Conservation (phyloP, 2,797 vertebrate genomes). For the Peromyscus aztecus region DNA sequence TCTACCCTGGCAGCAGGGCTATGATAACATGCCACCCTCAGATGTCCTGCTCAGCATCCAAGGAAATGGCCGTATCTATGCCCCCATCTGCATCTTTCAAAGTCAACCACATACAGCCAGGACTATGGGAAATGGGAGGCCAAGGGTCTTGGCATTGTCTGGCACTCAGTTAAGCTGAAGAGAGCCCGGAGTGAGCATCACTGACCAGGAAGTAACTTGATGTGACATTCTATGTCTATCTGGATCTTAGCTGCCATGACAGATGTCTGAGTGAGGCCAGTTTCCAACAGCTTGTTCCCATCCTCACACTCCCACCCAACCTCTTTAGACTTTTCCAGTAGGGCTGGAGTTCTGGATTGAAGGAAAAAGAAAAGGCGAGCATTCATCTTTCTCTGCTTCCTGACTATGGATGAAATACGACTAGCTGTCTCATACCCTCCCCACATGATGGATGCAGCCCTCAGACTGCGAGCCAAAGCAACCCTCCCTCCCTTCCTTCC, state of each 20-base stretch:
- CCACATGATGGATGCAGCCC: not conserved
- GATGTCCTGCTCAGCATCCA: not conserved
- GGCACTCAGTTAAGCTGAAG: not conserved
- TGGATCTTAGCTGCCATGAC: not conserved
- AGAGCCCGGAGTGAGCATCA: not conserved
- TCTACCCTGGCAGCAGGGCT: fast-evolving
- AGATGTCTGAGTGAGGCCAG: not conserved
- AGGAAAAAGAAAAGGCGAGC: not conserved
- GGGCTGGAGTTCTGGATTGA: not conserved
- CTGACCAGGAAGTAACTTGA: not conserved
- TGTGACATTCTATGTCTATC: not conserved
- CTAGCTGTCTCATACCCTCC: not conserved
- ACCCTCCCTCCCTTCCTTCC: not conserved
- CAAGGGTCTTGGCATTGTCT: not conserved
- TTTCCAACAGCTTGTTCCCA: not conserved
- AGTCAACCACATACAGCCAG: not conserved
- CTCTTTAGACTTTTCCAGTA: not conserved
- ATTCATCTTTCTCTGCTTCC: not conserved
- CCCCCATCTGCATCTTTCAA: not conserved
- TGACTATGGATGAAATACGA: not conserved
- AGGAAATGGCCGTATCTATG: not conserved
- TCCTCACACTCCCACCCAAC: fast-evolving
- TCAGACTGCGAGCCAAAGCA: not conserved
- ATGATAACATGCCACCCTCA: too few species aligned
- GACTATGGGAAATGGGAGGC: not conserved